These are phyloP conservation scores for Apocrypta bakeri DNA, from an alignment of 1,140 invertebrate genomes.

Conservation along the genomic window DNA sequence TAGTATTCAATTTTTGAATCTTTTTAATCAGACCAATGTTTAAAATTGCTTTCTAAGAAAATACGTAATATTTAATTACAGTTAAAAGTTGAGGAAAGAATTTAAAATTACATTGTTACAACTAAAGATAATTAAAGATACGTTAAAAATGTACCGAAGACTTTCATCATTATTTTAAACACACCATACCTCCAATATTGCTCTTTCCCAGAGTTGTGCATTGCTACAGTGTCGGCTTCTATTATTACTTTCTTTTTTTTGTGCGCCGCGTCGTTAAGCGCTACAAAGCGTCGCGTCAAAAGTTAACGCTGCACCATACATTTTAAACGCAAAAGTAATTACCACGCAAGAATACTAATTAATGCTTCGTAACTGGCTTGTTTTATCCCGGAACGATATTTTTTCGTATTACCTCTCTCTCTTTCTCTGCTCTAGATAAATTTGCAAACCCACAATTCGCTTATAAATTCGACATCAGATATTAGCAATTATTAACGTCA, in stretches of 20 bases:
- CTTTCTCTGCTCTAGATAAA: background rate
- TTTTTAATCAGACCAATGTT: no score
- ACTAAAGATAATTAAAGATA: no score
- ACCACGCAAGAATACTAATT: background rate
- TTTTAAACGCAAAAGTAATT: background rate
- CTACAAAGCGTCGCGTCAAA: background rate
- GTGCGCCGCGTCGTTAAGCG: background rate
- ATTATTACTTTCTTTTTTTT: background rate
- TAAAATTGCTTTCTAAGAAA: no score
- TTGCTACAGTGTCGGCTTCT: no score
- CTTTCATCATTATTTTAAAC: no score
- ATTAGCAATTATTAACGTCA: background rate
- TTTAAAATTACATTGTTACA: no score
- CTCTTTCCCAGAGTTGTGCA: background rate
- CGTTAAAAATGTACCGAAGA: no score
- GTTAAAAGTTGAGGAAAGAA: no score
- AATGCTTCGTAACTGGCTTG: background rate
- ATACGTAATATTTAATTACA: no score
- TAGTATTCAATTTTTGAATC: no score
- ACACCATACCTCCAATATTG: background rate
- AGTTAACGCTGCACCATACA: background rate
- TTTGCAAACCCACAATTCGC: background rate
- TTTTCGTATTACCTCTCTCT: background rate
- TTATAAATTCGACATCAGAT: background rate
- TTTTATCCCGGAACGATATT: background rate